Evolutionary conservation across 2,888 invertebrate genomes (phyloP).

Genomic region (Blera fallax): DNA sequence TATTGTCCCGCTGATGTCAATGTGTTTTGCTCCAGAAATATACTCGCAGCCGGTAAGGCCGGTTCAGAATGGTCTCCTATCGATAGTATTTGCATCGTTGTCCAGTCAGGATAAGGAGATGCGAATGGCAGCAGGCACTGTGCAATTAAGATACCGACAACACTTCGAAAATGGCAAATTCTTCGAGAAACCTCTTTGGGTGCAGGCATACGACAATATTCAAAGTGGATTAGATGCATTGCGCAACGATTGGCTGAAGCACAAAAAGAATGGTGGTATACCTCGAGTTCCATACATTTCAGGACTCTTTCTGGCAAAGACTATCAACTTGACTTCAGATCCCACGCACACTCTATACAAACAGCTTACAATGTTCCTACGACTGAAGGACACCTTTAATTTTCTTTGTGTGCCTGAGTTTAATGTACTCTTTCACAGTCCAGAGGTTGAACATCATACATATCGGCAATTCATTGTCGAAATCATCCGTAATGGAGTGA

Average conservation of each 20-base stretch:
- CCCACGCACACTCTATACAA: constrained; percentile 90
- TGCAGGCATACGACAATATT: constrained; percentile 80
- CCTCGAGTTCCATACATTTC: constrained; percentile 80
- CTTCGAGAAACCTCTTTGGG: constrained; percentile 80
- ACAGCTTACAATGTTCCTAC: constrained; percentile 89
- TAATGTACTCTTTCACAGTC: constrained; percentile 91
- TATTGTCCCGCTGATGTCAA: constrained; percentile 89
- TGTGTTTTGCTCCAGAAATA: constrained; percentile 89
- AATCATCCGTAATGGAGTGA: constrained; percentile 89
- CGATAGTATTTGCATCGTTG: constrained; percentile 87
- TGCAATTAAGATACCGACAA: constrained; percentile 88
- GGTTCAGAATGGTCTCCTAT: constrained; percentile 87
- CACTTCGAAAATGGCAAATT: constrained; percentile 87
- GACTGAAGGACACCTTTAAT: constrained; percentile 90
- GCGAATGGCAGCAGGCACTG: constrained; percentile 88
- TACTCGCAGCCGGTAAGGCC: constrained; percentile 88
- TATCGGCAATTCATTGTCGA: constrained; percentile 91
- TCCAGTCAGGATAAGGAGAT: constrained; percentile 86
- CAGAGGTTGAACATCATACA: constrained; percentile 86
- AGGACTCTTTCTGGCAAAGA: constrained; percentile 79
- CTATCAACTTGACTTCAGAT: constrained; percentile 86
- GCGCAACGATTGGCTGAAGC: constrained; percentile 78
- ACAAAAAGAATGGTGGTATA: constrained; percentile 79
- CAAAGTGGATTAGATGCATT: constrained; percentile 79
- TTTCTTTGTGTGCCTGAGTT: constrained; percentile 93